These are phyloP conservation scores for Bufo gargarizans DNA, from an alignment of 2,113 vertebrate species.

Conservation along the genomic window DNA sequence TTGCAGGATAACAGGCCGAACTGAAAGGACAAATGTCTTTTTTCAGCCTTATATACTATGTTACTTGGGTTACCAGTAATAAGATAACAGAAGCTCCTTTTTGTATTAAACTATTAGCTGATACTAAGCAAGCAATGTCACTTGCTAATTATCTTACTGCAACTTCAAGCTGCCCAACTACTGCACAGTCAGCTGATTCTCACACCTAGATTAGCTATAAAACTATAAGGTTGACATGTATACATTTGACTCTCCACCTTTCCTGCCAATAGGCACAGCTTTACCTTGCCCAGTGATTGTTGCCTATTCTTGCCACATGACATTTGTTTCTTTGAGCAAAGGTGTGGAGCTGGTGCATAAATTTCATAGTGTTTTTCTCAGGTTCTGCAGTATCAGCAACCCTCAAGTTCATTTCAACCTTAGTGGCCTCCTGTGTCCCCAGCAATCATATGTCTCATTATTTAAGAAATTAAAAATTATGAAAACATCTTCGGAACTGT, in stretches of 20 bases:
- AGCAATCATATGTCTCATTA: conserved; percentile 82
- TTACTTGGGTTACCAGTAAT: too few species aligned
- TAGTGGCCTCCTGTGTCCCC: conserved; percentile 79
- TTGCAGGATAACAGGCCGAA: too few species aligned
- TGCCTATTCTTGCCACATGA: background rate
- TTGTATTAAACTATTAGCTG: background rate
- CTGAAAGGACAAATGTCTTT: too few species aligned
- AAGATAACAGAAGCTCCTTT: background rate
- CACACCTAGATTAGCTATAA: background rate
- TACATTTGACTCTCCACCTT: background rate
- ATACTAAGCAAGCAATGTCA: too few species aligned
- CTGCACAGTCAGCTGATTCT: background rate
- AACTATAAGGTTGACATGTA: background rate
- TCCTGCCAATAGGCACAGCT: background rate
- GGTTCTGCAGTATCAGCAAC: conserved; percentile 66
- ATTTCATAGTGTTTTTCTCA: conserved; percentile 58
- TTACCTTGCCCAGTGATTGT: background rate
- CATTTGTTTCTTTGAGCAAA: background rate
- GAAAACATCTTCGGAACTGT: conserved; percentile 83
- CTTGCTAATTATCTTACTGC: background rate
- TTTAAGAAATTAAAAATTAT: conserved; percentile 85
- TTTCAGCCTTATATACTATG: too few species aligned
- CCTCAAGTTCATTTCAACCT: conserved; percentile 73
- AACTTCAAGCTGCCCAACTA: background rate
- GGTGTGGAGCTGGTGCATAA: background rate